Conservation (phyloP, 2,113 vertebrate species). For the Amia ocellicauda region DNA sequence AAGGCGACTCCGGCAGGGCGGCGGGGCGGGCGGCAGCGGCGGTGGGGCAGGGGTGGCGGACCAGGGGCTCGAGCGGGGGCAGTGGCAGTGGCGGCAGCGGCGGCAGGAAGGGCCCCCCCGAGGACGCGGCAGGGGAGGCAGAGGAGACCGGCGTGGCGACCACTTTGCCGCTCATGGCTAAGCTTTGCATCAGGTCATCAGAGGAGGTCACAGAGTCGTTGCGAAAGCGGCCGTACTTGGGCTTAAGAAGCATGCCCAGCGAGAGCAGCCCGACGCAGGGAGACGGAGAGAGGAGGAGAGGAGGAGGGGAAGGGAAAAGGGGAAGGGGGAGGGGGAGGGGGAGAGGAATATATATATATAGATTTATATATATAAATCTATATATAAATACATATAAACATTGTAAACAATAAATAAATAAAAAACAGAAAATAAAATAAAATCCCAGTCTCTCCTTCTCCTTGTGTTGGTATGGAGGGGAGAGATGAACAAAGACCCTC, state of each 20-base stretch:
- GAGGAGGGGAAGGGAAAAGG: conserved; percentile 30
- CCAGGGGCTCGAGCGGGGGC: conserved; percentile 58
- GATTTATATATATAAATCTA: too few species aligned
- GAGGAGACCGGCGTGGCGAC: conserved; percentile 65
- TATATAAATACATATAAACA: too few species aligned
- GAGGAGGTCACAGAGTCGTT: conserved; percentile 80
- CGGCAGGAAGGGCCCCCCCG: neutral
- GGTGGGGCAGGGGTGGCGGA: conserved; percentile 44
- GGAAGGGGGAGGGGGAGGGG: conserved; percentile 35
- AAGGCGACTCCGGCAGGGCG: conserved; percentile 64
- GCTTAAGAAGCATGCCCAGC: conserved; percentile 83
- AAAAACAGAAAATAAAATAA: too few species aligned
- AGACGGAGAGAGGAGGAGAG: conserved; percentile 27
- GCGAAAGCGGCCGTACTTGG: conserved; percentile 84
- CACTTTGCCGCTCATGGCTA: conserved; percentile 77
- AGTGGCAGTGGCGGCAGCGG: conserved; percentile 50
- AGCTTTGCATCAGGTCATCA: conserved; percentile 74
- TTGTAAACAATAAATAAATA: too few species aligned
- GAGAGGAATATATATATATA: conserved; percentile 30
- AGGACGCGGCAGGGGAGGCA: conserved; percentile 36
- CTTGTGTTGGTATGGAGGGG: too few species aligned
- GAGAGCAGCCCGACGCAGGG: conserved; percentile 52
- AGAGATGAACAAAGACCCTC: too few species aligned
- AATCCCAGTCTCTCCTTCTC: too few species aligned
- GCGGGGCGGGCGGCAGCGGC: conserved; percentile 55